Evolutionary conservation across 1,140 invertebrate genomes (phyloP), one percentile per base, ranked within the genome.

Genomic region (Acarapis woodi): DNA sequence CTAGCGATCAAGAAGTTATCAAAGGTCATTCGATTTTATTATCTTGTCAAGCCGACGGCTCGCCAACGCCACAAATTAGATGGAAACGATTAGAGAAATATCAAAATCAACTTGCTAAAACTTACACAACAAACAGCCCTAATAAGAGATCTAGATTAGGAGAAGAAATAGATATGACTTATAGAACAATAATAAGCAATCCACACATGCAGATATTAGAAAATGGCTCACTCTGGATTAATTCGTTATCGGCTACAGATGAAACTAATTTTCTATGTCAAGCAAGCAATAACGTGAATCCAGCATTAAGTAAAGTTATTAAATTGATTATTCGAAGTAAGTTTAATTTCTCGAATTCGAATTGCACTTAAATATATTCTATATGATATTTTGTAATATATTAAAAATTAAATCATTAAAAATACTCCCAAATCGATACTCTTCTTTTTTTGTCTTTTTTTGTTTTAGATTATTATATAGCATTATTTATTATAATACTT

Each of bases 31-130:
- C 73, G 44, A 66, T 82, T n/a, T 67, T 68, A 4, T 55, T 93
- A 1, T 71, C 85, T 50, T 93, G 83, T 48, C 74, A 79, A 54
- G 79, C 80, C 0, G 70, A 75, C 37, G 83, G 83, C 2, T 80
- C 82, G 48, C 83, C 83, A 1, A 67, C 69, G 35, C 82, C 83
- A 0, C 65, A 61, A 2, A 72, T 87, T 14, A 73, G 71, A 5
- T 93, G 83, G 83, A 56, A 54, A 38, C 22, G 24, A 25, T 5
- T 19, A 18, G 21, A 35, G 18, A n/a, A n/a, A n/a, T n/a, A n/a
- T n/a, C n/a, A n/a, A n/a, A n/a, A n/a, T n/a, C n/a, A n/a, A n/a
- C n/a, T n/a, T n/a, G n/a, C n/a, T n/a, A n/a, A n/a, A n/a, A n/a
- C n/a, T n/a, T n/a, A n/a, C n/a, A n/a, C n/a, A n/a, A 5, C 14